These are phyloP conservation scores for Coecobrya sp. DNA, from an alignment of 2,888 invertebrate species.

Conservation along the genomic window DNA sequence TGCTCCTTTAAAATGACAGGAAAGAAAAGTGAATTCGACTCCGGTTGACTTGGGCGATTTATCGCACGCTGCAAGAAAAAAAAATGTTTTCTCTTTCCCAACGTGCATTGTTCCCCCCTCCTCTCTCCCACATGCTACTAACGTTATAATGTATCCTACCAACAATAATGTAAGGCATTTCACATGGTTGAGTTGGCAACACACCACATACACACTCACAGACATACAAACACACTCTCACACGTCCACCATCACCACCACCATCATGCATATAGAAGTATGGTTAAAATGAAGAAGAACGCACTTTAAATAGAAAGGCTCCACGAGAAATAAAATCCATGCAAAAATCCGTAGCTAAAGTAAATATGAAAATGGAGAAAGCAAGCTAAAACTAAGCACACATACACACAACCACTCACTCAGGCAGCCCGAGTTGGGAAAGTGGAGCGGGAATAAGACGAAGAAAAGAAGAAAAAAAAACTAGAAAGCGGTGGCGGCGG, in stretches of 20 bases:
- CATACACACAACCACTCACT: not conserved
- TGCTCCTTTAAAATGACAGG: constrained; percentile 61
- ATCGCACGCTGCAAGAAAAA: constrained; percentile 27
- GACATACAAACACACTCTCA: not conserved
- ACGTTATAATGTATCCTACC: not conserved
- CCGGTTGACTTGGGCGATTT: constrained; percentile 68
- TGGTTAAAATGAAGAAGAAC: not conserved
- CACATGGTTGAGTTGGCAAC: constrained; percentile 60
- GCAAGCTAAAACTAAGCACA: constrained; percentile 21
- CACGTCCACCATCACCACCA: not conserved
- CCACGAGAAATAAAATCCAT: constrained; percentile 15
- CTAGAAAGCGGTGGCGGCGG: not conserved
- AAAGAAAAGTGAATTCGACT: constrained; percentile 68
- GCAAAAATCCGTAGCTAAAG: constrained; percentile 40
- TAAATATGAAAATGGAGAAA: constrained; percentile 33
- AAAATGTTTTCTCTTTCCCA: not conserved
- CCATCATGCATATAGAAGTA: constrained; percentile 23
- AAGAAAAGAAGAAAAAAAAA: not conserved
- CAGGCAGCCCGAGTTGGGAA: not conserved
- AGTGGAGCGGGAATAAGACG: constrained; percentile 4
- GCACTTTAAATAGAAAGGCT: constrained; percentile 45
- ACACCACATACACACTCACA: constrained; percentile 38
- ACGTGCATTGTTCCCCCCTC: not conserved
- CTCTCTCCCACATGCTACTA: not conserved
- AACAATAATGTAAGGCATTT: constrained; percentile 46